Percentiles rank a stretch among this genome's conserved stretches.
Evolutionary conservation across 2,113 vertebrate species (phyloP).

Genomic region (Trachemys scripta): DNA sequence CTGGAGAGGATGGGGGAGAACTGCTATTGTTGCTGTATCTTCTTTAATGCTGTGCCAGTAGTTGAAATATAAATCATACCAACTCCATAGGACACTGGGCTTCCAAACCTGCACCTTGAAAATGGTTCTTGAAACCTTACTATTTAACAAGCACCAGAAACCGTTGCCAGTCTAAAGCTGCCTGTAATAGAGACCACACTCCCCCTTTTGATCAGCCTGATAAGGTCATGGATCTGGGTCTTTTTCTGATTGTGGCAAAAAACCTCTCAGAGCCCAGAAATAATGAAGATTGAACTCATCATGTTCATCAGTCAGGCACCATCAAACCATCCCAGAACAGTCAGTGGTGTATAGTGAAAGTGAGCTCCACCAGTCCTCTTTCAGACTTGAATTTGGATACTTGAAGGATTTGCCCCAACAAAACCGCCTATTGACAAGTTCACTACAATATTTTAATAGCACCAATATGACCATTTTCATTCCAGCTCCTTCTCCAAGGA

Average conservation of each 20-base stretch:
- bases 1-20: background rate
- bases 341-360: background rate
- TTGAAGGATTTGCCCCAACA: background rate
- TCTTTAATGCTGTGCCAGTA: constrained; percentile 10
- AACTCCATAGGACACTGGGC: background rate
- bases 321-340: background rate
- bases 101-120: constrained; percentile 25
- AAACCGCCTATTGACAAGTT: background rate
- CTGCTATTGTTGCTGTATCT: background rate
- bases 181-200: background rate
- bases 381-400: background rate
- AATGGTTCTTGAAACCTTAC: background rate
- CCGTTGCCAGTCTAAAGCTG: background rate
- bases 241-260: background rate
- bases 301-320: background rate
- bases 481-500: too few relatives aligned
- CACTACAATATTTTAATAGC: background rate
- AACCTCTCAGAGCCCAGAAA: background rate
- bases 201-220: background rate
- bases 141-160: background rate
- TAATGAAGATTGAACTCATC: background rate
- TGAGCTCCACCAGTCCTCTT: constrained; percentile 5
- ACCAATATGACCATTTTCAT: background rate
- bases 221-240: background rate
- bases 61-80: background rate